Base-by-base conservation (phyloP, 2,113 vertebrate species). In the Catharus minimus region DNA sequence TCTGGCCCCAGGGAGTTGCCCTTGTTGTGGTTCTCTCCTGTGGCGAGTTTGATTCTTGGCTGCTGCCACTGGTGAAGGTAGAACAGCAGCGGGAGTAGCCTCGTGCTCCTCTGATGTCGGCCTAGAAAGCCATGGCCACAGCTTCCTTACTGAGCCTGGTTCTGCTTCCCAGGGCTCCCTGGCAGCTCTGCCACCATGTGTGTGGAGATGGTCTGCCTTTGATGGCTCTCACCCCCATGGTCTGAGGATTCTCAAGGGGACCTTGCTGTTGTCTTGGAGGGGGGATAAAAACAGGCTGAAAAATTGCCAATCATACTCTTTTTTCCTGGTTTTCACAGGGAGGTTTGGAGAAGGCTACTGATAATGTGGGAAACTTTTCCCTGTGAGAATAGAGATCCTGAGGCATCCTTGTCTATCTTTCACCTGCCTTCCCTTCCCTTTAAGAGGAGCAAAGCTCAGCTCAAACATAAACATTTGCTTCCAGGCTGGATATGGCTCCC, bases 171-270 rank as follows among this genome's bases (percentile, higher is more conserved):
- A 4, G 41, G 72, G 50, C n/a, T 61, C 13, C 46, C 21, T 39
- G 36, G 11, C 24, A 69, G 44, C 55, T 17, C 22, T 44, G 15
- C 26, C 23, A 10, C 33, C 28, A 4, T 0, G 0, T 2, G 2
- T 2, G 1, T 57, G 67, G 64, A 50, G 43, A 8, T n/a, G 61
- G 15, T 43, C 32, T 71, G 33, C 9, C 38, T 27, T 20, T 58
- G 33, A 22, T 57, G 52, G 33, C 55, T 83, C 12, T 36, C 43
- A 47, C 11, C 9, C 38, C 7, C 4, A 1, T 8, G 23, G 7
- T 18, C 64, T 53, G 36, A 53, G 22, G 10, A 52, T 10, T 86
- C 53, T 78, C 23, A 27, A 33, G 49, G 49, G 36, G 17, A 43
- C 47, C 3, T 67, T 76, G 52, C 43, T 82, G 0, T 28, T 62